phyloP scores from a whole-genome alignment of 23 tunicate genomes.

The Ascidia mentula region DNA sequence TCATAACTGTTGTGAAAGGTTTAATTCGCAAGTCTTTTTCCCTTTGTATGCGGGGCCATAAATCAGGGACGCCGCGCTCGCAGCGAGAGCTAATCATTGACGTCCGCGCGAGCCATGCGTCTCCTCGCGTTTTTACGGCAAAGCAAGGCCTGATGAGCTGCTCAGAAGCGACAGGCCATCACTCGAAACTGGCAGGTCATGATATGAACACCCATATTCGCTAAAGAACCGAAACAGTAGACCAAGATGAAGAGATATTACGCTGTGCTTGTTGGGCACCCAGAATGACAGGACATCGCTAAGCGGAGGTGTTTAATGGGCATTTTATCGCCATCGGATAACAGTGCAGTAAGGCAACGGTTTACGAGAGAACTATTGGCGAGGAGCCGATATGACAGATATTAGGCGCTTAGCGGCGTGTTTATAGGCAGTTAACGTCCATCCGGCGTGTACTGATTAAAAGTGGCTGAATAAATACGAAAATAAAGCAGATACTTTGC shows the following conservation, averaged over 20 bases:
- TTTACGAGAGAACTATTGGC: background rate
- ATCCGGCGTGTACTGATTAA: background rate
- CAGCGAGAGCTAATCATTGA: conserved; percentile 12
- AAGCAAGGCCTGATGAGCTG: background rate
- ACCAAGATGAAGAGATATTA: no score
- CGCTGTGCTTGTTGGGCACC: no score
- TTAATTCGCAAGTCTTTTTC: conserved; percentile 10
- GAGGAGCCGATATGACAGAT: background rate
- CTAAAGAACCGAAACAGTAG: no score
- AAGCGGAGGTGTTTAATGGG: no score
- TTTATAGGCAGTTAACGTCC: conserved; percentile 2
- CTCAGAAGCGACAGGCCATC: background rate
- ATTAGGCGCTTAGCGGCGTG: background rate
- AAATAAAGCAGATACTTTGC: background rate
- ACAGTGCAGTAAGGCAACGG: background rate
- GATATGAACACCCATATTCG: no score
- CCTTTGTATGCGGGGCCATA: conserved; percentile 25
- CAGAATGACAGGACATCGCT: no score
- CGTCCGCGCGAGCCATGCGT: background rate
- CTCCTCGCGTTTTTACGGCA: background rate
- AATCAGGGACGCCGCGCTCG: conserved; percentile 4
- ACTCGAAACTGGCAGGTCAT: background rate
- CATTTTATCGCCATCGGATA: no score
- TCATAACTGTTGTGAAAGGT: conserved; percentile 8
- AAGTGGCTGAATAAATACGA: background rate